These are phyloP conservation scores for Mormyrops attenuatus DNA, from an alignment of 2,797 vertebrate genomes.

Conservation along the genomic window DNA sequence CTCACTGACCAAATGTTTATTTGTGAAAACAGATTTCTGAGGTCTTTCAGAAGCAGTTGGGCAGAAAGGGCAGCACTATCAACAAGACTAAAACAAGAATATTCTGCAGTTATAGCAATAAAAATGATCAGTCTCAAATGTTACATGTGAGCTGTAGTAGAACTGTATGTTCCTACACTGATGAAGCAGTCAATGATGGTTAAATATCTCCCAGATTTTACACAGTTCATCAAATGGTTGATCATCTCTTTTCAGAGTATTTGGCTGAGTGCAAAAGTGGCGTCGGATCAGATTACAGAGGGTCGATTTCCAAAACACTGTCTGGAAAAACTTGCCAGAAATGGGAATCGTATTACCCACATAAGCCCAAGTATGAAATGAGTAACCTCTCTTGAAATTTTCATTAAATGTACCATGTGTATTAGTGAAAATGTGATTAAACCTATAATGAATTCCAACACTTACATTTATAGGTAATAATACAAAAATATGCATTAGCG, in stretches of 20 bases:
- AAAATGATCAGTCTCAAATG: neutral
- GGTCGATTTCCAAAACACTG: conserved; percentile 70
- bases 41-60: neutral
- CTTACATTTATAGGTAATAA: neutral
- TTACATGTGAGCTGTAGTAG: neutral
- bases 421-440: neutral
- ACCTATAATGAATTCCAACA: neutral
- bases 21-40: neutral
- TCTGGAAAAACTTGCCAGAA: conserved; percentile 70
- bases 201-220: neutral
- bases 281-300: conserved; percentile 75
- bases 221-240: neutral
- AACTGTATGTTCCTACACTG: neutral
- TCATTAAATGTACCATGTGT: neutral
- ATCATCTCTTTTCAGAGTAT: conserved; percentile 58
- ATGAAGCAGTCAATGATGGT: neutral
- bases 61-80: neutral
- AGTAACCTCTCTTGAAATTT: neutral
- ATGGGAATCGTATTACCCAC: conserved; percentile 67
- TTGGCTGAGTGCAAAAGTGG: conserved; percentile 77
- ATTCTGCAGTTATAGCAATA: neutral
- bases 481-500: neutral
- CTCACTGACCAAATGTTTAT: neutral
- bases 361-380: conserved; percentile 73
- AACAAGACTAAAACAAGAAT: neutral